Percentiles rank a stretch among this genome's conserved stretches.
Conservation (phyloP, 2,113 vertebrate species). For the Tamias sibiricus region DNA sequence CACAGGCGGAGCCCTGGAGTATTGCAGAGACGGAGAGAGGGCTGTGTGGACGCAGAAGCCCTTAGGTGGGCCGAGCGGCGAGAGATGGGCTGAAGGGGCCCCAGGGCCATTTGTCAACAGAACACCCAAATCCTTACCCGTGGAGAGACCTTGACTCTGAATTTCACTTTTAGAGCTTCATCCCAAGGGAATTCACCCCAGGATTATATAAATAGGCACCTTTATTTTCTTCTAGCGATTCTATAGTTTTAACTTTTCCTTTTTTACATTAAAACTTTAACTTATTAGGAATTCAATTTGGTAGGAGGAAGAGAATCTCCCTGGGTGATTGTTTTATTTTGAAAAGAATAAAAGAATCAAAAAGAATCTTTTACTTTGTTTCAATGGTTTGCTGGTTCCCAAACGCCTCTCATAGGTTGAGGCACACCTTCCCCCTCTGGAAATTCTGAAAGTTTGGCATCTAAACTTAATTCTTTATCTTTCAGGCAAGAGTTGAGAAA, state of each 20-base stretch:
- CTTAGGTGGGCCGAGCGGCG: background rate
- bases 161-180: slow-evolving; percentile 5
- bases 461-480: background rate
- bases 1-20: too few species aligned
- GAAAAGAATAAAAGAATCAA: too few species aligned
- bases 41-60: background rate
- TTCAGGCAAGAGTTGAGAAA: slow-evolving; percentile 14
- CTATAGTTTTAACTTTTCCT: background rate
- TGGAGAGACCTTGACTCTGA: background rate
- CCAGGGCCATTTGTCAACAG: too few species aligned
- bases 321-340: too few species aligned
- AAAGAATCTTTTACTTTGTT: slow-evolving; percentile 36
- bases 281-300: slow-evolving; percentile 41
- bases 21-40: background rate
- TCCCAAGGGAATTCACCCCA: background rate
- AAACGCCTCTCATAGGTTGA: background rate
- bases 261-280: background rate
- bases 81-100: background rate
- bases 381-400: background rate
- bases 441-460: background rate
- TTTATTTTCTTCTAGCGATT: slow-evolving; percentile 24
- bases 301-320: background rate
- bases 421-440: background rate
- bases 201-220: background rate
- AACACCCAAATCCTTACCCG: background rate